Conservation (phyloP, 2,888 invertebrate genomes). For the Nemoura dubitans region DNA sequence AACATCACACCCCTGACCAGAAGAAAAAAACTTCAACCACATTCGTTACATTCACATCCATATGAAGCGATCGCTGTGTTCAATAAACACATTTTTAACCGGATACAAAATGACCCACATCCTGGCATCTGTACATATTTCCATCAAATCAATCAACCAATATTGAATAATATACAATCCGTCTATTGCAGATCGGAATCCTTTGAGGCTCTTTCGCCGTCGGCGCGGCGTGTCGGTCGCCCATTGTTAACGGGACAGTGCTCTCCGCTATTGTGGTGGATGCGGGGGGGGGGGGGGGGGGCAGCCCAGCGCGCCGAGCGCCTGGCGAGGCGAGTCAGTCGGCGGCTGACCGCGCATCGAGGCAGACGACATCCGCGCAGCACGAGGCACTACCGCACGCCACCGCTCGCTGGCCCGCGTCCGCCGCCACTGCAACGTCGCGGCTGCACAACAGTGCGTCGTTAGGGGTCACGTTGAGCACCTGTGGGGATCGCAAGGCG, state of each 20-base stretch:
- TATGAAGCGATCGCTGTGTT: not conserved
- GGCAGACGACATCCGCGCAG: not conserved
- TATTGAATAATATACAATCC: no score
- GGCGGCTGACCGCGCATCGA: not conserved
- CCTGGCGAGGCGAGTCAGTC: not conserved
- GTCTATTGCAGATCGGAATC: no score
- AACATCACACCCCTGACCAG: not conserved
- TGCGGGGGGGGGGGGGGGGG: no score
- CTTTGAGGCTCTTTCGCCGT: no score
- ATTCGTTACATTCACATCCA: not conserved
- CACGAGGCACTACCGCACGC: not conserved
- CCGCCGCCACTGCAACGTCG: not conserved
- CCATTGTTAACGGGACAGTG: no score
- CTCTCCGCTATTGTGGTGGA: no score
- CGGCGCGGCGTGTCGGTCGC: no score
- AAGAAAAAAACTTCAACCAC: not conserved
- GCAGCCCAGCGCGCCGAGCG: no score
- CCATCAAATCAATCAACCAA: not conserved
- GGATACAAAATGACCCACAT: not conserved
- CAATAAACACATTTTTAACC: not conserved
- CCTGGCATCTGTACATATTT: no score
- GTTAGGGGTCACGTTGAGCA: no score
- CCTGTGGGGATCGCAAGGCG: no score
- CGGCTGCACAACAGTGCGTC: not conserved
- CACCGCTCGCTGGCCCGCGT: not conserved